Percentiles rank a stretch among this genome's conserved stretches.
Conservation (phyloP, 2,113 vertebrate genomes). For the Carassius carassius region DNA sequence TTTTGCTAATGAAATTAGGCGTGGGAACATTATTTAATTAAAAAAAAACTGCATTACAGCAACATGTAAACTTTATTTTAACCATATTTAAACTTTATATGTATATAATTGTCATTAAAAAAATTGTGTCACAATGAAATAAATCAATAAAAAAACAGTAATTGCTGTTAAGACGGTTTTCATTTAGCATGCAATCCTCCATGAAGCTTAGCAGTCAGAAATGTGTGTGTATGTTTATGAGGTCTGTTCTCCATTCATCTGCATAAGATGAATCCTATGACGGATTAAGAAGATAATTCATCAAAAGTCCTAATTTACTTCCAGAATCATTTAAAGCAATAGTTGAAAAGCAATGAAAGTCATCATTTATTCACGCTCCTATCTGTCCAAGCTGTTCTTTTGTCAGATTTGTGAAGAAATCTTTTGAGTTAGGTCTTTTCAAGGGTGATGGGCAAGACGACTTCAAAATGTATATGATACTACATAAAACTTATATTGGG, state of each 20-base stretch:
- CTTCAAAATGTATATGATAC: neutral
- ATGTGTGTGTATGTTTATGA: slow-evolving; percentile 37
- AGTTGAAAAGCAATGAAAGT: neutral
- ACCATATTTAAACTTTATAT: too few species aligned
- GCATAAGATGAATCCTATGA: slow-evolving; percentile 6
- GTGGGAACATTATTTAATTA: neutral
- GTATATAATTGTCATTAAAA: too few species aligned
- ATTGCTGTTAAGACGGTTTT: neutral
- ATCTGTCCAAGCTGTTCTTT: neutral
- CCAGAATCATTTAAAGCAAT: neutral
- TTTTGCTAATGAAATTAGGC: neutral
- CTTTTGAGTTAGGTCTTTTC: neutral
- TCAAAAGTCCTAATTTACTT: neutral
- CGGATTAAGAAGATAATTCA: slow-evolving; percentile 12
- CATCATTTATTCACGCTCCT: neutral
- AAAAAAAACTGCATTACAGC: too few species aligned
- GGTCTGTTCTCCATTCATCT: slow-evolving; percentile 41
- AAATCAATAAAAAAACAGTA: neutral
- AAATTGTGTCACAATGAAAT: too few species aligned
- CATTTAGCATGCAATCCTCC: neutral
- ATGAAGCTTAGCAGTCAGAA: slow-evolving; percentile 9
- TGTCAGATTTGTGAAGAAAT: neutral
- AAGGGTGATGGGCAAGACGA: neutral
- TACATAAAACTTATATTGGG: neutral
- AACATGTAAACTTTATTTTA: too few species aligned